Evolutionary conservation across 64 coral and sea anemone species (phyloP), one percentile per base, ranked within the genome.

Genomic region (Astreopora myriophthalma): DNA sequence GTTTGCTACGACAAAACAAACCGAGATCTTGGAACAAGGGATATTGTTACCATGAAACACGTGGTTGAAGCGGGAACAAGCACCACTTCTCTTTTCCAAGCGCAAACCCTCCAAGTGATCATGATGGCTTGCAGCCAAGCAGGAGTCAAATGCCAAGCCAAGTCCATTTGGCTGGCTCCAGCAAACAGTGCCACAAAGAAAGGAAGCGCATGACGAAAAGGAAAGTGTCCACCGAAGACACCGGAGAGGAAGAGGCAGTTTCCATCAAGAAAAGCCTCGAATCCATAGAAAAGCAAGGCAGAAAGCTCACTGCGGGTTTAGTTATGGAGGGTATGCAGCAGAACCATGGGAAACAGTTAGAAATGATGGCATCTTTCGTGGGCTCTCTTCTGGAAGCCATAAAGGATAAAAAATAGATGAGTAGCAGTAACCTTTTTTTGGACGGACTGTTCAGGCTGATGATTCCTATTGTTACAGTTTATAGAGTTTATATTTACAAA

Each of bases 301-400:
- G 34, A 74, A 87, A 87, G 39, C 44, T 73, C 0, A 55, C 12
- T 13, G 51, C 3, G n/a, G n/a, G n/a, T n/a, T n/a, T n/a, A 14
- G 16, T 55, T 55, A 9, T 55, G 40, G 1, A 73, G 1, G 42
- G 68, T 3, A 33, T 73, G 67, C 69, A 87, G 67, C 68, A 87
- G 3, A 87, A 58, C 13, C 69, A 87, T 0, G 22, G 27, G 1
- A 87, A 74, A 10, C 85, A 87, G 13, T 8, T 87, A 20, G 14
- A 87, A 87, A 71, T 74, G 40, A 23, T 87, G 85, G 42, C 85
- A 74, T 55, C 46, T 3, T 87, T 87, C 51, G 74, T 87, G 30
- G 69, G 44, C 69, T 74, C 85, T 87, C 69, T 74, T 9, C 27
- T 74, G 3, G 25, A 87, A 87, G 85, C 39, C 44, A 60, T 74